A percentile compares a stretch with the other conserved stretches of the same genome.
Conservation (phyloP, 2,113 vertebrate species). For the Daubentonia madagascariensis region DNA sequence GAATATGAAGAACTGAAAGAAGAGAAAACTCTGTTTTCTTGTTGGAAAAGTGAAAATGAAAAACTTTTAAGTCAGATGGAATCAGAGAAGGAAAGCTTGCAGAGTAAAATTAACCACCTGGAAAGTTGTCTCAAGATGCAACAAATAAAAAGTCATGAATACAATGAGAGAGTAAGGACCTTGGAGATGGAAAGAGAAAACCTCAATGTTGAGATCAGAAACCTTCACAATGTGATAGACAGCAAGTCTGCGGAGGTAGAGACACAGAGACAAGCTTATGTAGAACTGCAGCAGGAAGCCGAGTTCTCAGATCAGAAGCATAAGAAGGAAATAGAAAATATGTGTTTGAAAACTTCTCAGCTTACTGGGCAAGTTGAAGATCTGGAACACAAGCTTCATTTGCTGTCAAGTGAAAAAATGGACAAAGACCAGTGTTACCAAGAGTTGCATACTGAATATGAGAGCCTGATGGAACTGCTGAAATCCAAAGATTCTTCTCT, state of each 20-base stretch:
- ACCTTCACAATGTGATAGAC: slow-evolving; percentile 85
- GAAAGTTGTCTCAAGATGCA: slow-evolving; percentile 82
- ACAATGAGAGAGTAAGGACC: slow-evolving; percentile 78
- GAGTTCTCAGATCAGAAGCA: slow-evolving; percentile 85
- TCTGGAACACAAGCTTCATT: slow-evolving; percentile 83
- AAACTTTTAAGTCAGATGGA: slow-evolving; percentile 80
- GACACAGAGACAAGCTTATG: slow-evolving; percentile 81
- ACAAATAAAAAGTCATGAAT: slow-evolving; percentile 74
- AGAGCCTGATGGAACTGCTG: slow-evolving; percentile 80
- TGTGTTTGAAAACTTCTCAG: slow-evolving; percentile 82
- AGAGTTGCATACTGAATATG: slow-evolving; percentile 82
- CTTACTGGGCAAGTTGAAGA: slow-evolving; percentile 83
- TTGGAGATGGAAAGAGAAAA: slow-evolving; percentile 83
- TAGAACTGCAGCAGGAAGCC: slow-evolving; percentile 82
- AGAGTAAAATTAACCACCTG: slow-evolving; percentile 82
- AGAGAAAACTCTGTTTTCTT: slow-evolving; percentile 82
- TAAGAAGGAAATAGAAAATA: slow-evolving; percentile 88
- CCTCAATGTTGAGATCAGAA: slow-evolving; percentile 82
- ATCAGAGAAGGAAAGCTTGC: slow-evolving; percentile 85
- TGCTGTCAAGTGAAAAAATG: slow-evolving; percentile 79
- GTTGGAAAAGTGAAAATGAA: slow-evolving; percentile 89
- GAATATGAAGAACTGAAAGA: slow-evolving; percentile 85
- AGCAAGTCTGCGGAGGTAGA: slow-evolving; percentile 85
- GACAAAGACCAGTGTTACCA: slow-evolving; percentile 80
- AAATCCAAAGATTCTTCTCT: slow-evolving; percentile 79